Evolutionary conservation across 2,797 vertebrate species (phyloP), one percentile per base, ranked within the genome.

Genomic region (Myotis planiceps): DNA sequence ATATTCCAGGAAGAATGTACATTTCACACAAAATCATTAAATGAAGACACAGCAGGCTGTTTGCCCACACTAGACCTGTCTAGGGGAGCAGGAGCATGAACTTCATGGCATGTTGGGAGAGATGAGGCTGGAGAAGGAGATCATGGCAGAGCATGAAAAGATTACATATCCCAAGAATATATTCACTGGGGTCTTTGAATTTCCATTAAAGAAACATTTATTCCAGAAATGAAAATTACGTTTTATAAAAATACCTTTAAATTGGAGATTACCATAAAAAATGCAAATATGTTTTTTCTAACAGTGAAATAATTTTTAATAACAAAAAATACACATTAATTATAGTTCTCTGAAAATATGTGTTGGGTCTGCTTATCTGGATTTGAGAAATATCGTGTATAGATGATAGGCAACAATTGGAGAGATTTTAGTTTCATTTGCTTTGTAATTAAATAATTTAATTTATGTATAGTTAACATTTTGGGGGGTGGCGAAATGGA

Each of bases 241-340:
- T n/a, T 80, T 3, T 91, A 42, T 91, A 55, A 60, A 92, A 95
- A 60, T 82, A 55, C 25, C 51, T 89, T 69, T 85, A 80, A 74
- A 51, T 88, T 72, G 18, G 66, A 9, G 2, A 49, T 90, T 96
- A 51, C 51, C 9, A 29, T 82, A 79, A 16, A 16, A 81, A 85
- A 72, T 58, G 45, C 60, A 6, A 96, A 49, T 92, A 81, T 65
- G 4, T 0, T n/a, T 14, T 14, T 84, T 90, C 29, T 63, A 84
- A 53, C 12, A 88, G 9, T 6, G 88, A 29, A 90, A 90, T 74
- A 65, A 16, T 32, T 27, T 90, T 86, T 83, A 89, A 55, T 80
- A 18, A 85, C 37, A 82, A 94, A 47, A 63, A 21, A 79, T 25
- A 27, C 2, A 6, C 47, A 74, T 72, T 71, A 81, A 37, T 89